Evolutionary conservation across 2,113 vertebrate genomes (phyloP), one percentile per base, ranked within the genome.

Genomic region (Pachyramphus minor): DNA sequence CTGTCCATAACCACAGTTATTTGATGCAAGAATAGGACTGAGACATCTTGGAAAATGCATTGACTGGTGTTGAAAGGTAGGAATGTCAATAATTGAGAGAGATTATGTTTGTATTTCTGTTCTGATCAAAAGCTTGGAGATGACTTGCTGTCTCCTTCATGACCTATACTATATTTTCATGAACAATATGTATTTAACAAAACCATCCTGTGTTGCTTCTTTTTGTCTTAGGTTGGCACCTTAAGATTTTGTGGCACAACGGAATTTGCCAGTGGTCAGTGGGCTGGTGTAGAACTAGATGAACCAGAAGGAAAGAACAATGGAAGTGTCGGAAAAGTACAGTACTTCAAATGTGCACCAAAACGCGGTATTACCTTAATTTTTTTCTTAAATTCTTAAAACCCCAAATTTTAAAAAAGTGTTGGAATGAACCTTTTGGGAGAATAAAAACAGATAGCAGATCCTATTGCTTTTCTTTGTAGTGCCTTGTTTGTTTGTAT

Each of bases 261-360:
- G 0, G 98, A 99, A 90, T 99, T 99, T 97, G 99, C 99, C 20
- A 98, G 98, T 44, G 99, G 99, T 22, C 99, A 99, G 59, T 99
- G 99, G 99, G 99, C 99, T 44, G 99, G 99, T 52, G 94, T 99
- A 93, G 99, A 99, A 89, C 97, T 99, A 73, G 99, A 99, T 94
- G 99, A 99, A 89, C 97, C 99, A 9, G 99, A 99, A 92, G 99
- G 99, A 30, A 99, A 99, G 97, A 99, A 99, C 78, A 98, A 99
- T 9, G 99, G 99, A 77, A 99, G 98, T 1, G 99, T 99, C 53
- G 99, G 99, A 8, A 99, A 97, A 73, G 97, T 99, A 52, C 99
- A 99, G 95, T 99, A 99, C 96, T 99, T 99, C 95, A 99, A 98
- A 84, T 99, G 99, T 73, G 98, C 97, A 6, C 89, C 98, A 10